These are phyloP conservation scores for Macrostomum cliftonense DNA, from an alignment of 2,888 invertebrate genomes.

Conservation along the genomic window DNA sequence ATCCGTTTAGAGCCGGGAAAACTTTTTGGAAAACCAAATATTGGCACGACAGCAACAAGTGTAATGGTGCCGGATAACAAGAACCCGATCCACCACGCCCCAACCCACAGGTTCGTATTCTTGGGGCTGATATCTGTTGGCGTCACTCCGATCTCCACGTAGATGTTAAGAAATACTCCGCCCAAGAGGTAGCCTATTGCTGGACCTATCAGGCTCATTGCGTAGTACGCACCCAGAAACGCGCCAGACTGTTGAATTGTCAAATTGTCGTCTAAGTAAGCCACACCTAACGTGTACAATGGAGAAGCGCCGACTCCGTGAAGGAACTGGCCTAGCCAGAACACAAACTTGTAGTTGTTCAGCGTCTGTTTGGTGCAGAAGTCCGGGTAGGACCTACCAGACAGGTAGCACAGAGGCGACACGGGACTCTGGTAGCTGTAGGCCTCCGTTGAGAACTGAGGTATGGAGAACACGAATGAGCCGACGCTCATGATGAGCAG, in stretches of 20 bases:
- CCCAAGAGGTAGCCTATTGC: slow-evolving; percentile 1
- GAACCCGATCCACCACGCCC: slow-evolving; percentile 7
- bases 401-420: not conserved
- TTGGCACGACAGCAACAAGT: not conserved
- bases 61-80: not conserved
- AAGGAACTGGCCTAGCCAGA: slow-evolving; percentile 59
- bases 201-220: not conserved
- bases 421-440: slow-evolving; percentile 39
- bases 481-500: slow-evolving; percentile 46
- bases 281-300: slow-evolving; percentile 66
- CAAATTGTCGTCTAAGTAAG: slow-evolving; percentile 70
- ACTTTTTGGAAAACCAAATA: slow-evolving; percentile 1
- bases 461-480: slow-evolving; percentile 56
- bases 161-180: slow-evolving; percentile 2
- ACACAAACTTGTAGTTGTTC: slow-evolving; percentile 42
- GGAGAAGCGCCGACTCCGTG: slow-evolving; percentile 71
- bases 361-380: slow-evolving; percentile 6
- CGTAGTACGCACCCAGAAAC: no score
- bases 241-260: no score
- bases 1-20: no score
- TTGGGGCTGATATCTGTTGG: slow-evolving; percentile 1
- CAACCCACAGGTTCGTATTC: slow-evolving; percentile 6
- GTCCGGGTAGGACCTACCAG: not conserved
- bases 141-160: slow-evolving; percentile 1
- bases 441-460: slow-evolving; percentile 55